Base-by-base conservation (phyloP, 2,113 vertebrate genomes). In the Delphinus delphis region DNA sequence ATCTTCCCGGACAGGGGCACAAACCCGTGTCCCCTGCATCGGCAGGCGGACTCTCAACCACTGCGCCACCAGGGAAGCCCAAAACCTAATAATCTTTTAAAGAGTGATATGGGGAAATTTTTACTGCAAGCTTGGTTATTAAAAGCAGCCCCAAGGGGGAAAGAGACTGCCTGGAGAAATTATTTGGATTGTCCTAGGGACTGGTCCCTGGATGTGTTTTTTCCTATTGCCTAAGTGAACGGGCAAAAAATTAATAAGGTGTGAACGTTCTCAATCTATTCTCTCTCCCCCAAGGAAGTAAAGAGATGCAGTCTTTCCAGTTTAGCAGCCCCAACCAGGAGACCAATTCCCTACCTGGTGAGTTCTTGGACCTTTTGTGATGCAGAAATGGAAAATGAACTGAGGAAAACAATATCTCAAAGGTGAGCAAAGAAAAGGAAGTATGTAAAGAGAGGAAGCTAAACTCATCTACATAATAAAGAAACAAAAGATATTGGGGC, bases 401-500 rank as follows among this genome's bases (percentile, higher is more conserved):
- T 62, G 33, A 81, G 82, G n/a, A 60, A 74, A 41, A 73, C 20
- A 36, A 4, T 65, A 50, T 81, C 26, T n/a, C 58, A 86, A 62
- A 93, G 33, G 47, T 86, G 47, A n/a, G 7, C 33, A 80, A 53
- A 95, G 26, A 67, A n/a, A 14, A 80, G 33, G 53, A 81, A 93
- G 50, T 28, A 70, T 76, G n/a, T 68, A 85, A 95, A 87, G 31
- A 93, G 71, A 81, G 77, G n/a, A 73, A 28, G 28, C 12, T 90
- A 55, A 93, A 71, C 17, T 70, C 74, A 74, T 85, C 38, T 93
- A 86, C 73, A 87, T 76, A 68, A 97, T 50, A 90, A 95, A 67
- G 28, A 65, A 76, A 31, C 12, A 25, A 44, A 71, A 73, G 23
- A 21, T 62, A 36, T 10, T 62, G 8, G 28, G 65, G 18, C 18